These are phyloP conservation scores for Andrena bucephala DNA, from an alignment of 2,888 invertebrate species.

Conservation along the genomic window DNA sequence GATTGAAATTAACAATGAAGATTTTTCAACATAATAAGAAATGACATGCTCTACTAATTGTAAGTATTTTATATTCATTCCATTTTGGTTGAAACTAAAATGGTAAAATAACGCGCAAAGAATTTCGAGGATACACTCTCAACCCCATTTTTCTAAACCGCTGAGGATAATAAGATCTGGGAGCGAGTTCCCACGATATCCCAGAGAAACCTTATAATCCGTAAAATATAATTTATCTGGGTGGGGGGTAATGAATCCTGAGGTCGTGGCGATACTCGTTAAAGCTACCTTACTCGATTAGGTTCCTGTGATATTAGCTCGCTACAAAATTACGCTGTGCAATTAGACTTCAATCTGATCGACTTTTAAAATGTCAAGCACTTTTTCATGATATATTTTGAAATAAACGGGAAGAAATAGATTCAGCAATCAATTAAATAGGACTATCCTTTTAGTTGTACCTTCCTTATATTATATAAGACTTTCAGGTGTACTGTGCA, in stretches of 20 bases:
- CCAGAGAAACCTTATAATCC: neutral
- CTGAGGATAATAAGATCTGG: neutral
- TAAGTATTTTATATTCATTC: neutral
- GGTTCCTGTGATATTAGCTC: slow-evolving; percentile 19
- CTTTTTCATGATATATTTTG: neutral
- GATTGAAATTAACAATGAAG: neutral
- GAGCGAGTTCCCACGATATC: neutral
- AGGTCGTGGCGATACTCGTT: slow-evolving; percentile 35
- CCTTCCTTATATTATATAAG: no score
- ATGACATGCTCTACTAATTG: neutral
- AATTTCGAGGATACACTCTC: neutral
- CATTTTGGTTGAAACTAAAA: neutral
- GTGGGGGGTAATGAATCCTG: slow-evolving; percentile 36
- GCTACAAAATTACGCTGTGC: slow-evolving; percentile 15
- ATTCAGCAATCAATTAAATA: neutral
- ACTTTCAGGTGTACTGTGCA: no score
- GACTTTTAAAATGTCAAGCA: neutral
- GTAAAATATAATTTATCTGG: slow-evolving; percentile 21
- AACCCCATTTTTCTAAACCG: neutral
- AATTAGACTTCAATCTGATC: slow-evolving; percentile 18
- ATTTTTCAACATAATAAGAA: neutral
- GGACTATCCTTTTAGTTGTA: no score
- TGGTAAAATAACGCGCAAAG: neutral
- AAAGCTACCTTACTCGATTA: slow-evolving; percentile 31
- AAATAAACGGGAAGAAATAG: neutral